Evolutionary conservation across 2,113 vertebrate species (phyloP), one percentile per base, ranked within the genome.

Genomic region (Nerophis lumbriciformis): DNA sequence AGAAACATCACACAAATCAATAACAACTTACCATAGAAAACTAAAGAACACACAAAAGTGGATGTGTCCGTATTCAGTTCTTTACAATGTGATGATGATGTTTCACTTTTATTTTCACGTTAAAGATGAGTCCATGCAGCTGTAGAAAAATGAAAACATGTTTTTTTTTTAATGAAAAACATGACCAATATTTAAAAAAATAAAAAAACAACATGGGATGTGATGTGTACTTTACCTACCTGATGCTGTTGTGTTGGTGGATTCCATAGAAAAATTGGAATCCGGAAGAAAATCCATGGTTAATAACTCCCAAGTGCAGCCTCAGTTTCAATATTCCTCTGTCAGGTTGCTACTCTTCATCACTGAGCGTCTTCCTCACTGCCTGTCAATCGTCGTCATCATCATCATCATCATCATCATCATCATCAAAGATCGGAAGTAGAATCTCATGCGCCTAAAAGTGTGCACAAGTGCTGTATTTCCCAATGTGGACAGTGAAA

Each of bases 271-370:
- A 21, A 71, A 52, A 82, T 77, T 80, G 0, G 79, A 78, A 6
- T 48, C 61, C 36, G 78, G 80, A 5, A 65, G 69, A 8, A 82
- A 78, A 82, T 88, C 85, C 88, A 88, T 89, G 16, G 4, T 9
- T 53, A 13, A 69, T 53, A 61, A 48, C 39, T 42, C 51, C 14
- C 65, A 66, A 72, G 50, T 65, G 45, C 9, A 51, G 36, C 50
- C 15, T 42, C 39, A 42, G 39, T 42, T 42, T 42, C 39, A 42
- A 8, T 42, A 8, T 8, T 42, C 39, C 39, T 42, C 8, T 42
- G 8, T 9, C 39, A 42, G 6, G 7, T 42, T 42, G 39, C 7
- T 42, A 8, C 39, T 42, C 8, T 6, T 42, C 39, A 42, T 42
- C 39, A 42, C 39, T 42, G 39, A 42, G 39, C 39, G 39, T 42